Percentiles rank a stretch among this genome's conserved stretches.
phyloP scores from a whole-genome alignment of 2,797 vertebrate genomes.

The Adrianichthys oophorus region DNA sequence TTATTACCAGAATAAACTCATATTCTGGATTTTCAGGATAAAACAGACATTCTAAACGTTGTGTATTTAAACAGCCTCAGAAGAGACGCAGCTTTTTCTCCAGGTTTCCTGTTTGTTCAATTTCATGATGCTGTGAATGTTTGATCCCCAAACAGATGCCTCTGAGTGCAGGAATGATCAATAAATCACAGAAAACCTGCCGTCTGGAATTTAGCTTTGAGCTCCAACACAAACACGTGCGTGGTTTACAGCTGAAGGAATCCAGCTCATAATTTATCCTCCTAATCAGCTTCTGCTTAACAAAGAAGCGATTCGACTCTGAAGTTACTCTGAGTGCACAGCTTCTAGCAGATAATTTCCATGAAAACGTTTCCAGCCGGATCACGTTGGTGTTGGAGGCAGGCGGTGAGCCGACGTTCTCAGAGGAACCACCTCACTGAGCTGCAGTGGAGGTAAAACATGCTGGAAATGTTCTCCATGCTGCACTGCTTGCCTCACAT shows the following conservation, averaged over 20 bases:
- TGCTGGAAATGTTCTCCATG: slow-evolving; percentile 40
- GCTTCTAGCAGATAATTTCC: too few relatives aligned
- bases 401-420: too few relatives aligned
- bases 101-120: too few relatives aligned
- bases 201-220: slow-evolving; percentile 37
- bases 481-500: slow-evolving; percentile 68
- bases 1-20: too few relatives aligned
- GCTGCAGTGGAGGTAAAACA: slow-evolving; percentile 65
- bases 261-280: slow-evolving; percentile 30
- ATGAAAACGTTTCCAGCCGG: too few relatives aligned
- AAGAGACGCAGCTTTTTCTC: too few relatives aligned
- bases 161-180: slow-evolving; percentile 12
- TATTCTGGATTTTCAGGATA: too few relatives aligned
- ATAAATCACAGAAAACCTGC: slow-evolving; percentile 29
- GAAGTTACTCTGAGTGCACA: slow-evolving; percentile 3
- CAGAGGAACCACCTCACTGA: slow-evolving; percentile 43
- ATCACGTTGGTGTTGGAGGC: too few relatives aligned
- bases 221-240: slow-evolving; percentile 34
- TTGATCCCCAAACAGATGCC: slow-evolving; percentile 29
- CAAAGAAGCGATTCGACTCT: slow-evolving; percentile 44
- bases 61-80: too few relatives aligned
- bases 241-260: slow-evolving; percentile 7
- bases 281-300: slow-evolving; percentile 55
- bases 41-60: too few relatives aligned
- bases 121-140: neutral